Evolutionary conservation across 64 coral and sea anemone species (phyloP), one percentile per base, ranked within the genome.

Genomic region (Actinia tenebrosa): DNA sequence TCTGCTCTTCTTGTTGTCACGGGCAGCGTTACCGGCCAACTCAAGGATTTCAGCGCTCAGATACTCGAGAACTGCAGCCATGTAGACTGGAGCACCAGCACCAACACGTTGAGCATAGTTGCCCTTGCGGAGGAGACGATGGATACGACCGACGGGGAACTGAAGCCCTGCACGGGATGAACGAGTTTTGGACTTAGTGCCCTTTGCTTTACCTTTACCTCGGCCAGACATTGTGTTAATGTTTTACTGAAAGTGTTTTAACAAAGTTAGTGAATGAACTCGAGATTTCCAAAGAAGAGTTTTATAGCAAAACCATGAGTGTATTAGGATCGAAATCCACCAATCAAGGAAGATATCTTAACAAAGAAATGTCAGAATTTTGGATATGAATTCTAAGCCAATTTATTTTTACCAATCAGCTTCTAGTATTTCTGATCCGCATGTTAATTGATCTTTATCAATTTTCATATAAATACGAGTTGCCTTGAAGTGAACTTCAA

Each of bases 181-280:
- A 50, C 79, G 79, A 16, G 79, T 81, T 16, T 81, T 81, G 79
- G 79, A 81, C 44, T 81, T 81, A 45, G 79, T 81, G 79, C 79
- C 79, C 79, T 81, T 81, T 22, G 79, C 79, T 81, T 81, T 81
- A 81, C 79, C 79, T 81, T 81, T 81, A 22, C 79, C 79, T n/a
- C 79, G 79, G 5, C 79, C 79, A 81, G 79, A 81, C 79, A 81
- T 81, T 81, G 53, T 81, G 4, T 13, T 23, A 22, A 16, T 7
- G 1, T 1, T 22, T 53, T 47, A 0, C 63, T 75, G 3, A 75
- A 7, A 5, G 2, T 37, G 27, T 30, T 75, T 27, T 14, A 2
- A 16, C 69, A 42, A 75, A 69, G 7, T 27, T 10, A 75, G 69
- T 8, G 6, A n/a, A n/a, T 66, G 63, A 75, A 16, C 2, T 30